phyloP scores from a whole-genome alignment of 1,140 invertebrate genomes.

The Capitella teleta region DNA sequence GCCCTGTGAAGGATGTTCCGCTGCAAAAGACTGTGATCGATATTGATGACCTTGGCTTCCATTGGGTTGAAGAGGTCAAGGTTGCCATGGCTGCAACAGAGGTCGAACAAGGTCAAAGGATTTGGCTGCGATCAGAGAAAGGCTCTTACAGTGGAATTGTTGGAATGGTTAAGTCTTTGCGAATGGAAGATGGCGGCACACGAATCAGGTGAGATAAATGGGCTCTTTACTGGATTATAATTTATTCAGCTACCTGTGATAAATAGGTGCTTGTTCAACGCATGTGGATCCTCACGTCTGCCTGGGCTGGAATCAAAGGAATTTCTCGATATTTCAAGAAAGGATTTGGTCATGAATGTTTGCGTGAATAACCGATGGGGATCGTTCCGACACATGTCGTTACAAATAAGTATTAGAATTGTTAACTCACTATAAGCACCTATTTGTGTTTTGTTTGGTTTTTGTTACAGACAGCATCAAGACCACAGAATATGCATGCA shows the following conservation, averaged over 20 bases:
- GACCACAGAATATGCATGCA: constrained; percentile 71
- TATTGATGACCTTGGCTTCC: constrained; percentile 36
- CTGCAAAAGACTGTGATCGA: constrained; percentile 10
- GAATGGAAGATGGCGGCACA: constrained; percentile 66
- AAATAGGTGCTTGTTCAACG: too few species aligned
- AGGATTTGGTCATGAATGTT: constrained; percentile 75
- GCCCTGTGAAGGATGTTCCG: constrained; percentile 11
- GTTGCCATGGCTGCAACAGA: constrained; percentile 43
- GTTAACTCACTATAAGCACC: too few species aligned
- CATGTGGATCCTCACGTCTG: too few species aligned
- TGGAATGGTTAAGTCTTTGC: constrained; percentile 79
- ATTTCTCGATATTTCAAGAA: too few species aligned
- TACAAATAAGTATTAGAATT: too few species aligned
- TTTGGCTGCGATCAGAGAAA: constrained; percentile 35
- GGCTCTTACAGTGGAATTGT: constrained; percentile 56
- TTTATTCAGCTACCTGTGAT: too few species aligned
- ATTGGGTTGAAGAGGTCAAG: constrained; percentile 71
- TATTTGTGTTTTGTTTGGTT: too few species aligned
- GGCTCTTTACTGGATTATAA: too few species aligned
- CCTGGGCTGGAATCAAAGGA: too few species aligned
- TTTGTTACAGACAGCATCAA: constrained; percentile 11
- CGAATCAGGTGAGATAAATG: constrained; percentile 56
- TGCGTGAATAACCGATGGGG: constrained; percentile 70
- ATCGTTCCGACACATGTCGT: constrained; percentile 62
- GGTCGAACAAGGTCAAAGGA: constrained; percentile 35